Base-by-base conservation (phyloP, 2,888 invertebrate genomes). In the Brenthis daphne region DNA sequence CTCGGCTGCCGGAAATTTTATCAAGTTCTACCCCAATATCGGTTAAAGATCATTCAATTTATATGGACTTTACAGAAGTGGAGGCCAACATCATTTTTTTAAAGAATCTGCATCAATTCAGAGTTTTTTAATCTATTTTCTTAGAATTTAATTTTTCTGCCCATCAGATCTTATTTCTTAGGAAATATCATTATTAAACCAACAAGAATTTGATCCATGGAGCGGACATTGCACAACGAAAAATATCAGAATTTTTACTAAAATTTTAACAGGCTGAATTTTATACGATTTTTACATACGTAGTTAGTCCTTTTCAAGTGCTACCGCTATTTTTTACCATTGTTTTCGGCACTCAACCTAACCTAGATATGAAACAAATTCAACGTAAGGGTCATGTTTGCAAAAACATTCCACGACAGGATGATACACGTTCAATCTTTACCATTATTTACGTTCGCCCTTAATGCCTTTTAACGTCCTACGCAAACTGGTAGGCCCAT, bases 391-490 rank as follows among this genome's bases (percentile, higher is more conserved):
- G 61, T 64, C 64, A 55, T 69, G 69, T 70, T 64, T 71, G 60
- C 70, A 54, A 70, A 68, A 61, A 69, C 68, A 60, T 50, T 50
- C 56, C 58, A 58, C 57, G 65, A 67, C 64, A 64, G 66, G 53
- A 72, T 66, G 66, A 73, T 70, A 67, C 64, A 57, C 69, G 58
- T 68, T 73, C 71, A 73, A 77, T 76, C 74, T 75, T 69, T 48
- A 58, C 73, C 74, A 70, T 73, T 75, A 76, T 77, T 77, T 75
- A 72, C 73, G 68, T 72, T 74, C 73, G 68, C 70, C 70, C 74
- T 72, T 70, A 75, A 75, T 72, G 74, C 75, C 70, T 73, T 73
- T 75, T 71, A 73, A 68, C 70, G 66, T 73, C 75, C 76, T 76
- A 72, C 68, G 73, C 70, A 76, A 76, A 76, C 76, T 74, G 71